Conservation (phyloP, 2,797 vertebrate genomes). For the Percopsis omiscomaycus region DNA sequence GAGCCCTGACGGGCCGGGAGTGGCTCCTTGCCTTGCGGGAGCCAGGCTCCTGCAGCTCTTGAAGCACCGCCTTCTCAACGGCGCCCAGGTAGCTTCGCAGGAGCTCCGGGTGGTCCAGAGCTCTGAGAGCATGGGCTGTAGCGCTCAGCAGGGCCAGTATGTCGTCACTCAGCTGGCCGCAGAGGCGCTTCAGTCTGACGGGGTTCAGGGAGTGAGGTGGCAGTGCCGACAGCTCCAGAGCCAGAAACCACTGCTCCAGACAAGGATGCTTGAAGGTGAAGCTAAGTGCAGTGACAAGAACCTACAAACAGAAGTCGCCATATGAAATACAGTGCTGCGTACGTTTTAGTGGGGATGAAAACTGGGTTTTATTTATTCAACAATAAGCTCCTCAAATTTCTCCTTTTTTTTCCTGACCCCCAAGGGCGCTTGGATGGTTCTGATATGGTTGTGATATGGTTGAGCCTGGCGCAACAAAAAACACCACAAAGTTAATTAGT, state of each 20-base stretch:
- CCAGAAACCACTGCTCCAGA: slow-evolving; percentile 90
- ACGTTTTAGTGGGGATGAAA: too few species aligned
- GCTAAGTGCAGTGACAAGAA: slow-evolving; percentile 71
- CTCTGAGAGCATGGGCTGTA: slow-evolving; percentile 64
- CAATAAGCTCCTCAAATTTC: too few species aligned
- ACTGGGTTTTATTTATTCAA: too few species aligned
- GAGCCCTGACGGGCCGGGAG: slow-evolving; percentile 76
- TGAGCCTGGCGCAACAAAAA: too few species aligned
- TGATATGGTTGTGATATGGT: too few species aligned
- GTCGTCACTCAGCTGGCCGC: slow-evolving; percentile 72
- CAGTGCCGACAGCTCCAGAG: slow-evolving; percentile 77
- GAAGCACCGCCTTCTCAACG: slow-evolving; percentile 73
- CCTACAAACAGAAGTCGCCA: slow-evolving; percentile 52
- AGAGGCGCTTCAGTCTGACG: slow-evolving; percentile 79
- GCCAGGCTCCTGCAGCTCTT: slow-evolving; percentile 66
- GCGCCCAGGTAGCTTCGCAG: slow-evolving; percentile 75
- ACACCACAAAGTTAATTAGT: too few species aligned
- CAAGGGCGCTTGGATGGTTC: too few species aligned
- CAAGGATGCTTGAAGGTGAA: slow-evolving; percentile 85
- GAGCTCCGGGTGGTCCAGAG: slow-evolving; percentile 61
- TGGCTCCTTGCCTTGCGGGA: slow-evolving; percentile 47
- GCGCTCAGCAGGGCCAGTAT: slow-evolving; percentile 78
- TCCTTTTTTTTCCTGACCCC: too few species aligned
- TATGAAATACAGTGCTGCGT: background rate
- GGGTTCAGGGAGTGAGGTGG: slow-evolving; percentile 85